Evolutionary conservation across 2,797 vertebrate genomes (phyloP), one percentile per base, ranked within the genome.

Genomic region (Morelia viridis): DNA sequence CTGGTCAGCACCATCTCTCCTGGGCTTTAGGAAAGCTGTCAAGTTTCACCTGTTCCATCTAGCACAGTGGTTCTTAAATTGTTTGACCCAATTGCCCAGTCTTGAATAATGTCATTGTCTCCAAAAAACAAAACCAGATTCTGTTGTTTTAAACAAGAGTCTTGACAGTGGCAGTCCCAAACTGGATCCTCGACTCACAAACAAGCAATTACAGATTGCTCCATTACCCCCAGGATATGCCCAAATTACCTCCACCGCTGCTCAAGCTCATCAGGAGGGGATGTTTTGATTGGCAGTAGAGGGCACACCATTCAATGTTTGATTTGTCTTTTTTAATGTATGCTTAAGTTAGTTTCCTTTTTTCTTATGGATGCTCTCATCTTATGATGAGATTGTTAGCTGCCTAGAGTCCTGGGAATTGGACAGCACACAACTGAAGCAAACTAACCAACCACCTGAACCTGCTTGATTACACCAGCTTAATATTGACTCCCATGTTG

Each of bases 401-500:
- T 68, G 64, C 28, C 64, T 68, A 31, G 28, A 53, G 50, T 8
- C 50, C 8, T 53, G 6, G 4, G n/a, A 68, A 68, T 68, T 68
- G 28, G 28, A n/a, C 28, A 68, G 64, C 12, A 31, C 12, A 68
- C 28, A 68, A 31, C 5, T 13, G 64, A 68, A 68, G n/a, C 26
- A 11, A 64, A 64, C 28, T 13, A 57, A 19, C 17, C 85, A 87
- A 53, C 86, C 46, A 93, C 89, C 71, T 46, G 92, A 95, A 83
- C 10, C 90, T 95, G 86, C 94, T 89, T 90, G 94, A 95, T 93
- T 90, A 24, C 31, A 85, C 60, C 89, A 93, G 88, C 5, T 91
- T 93, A 94, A 94, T 94, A 93, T 93, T 93, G 88, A 94, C 90
- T 93, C 85, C 91, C 6, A 76, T 58, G 56, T 88, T 91, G 89